Conservation (phyloP, 2,797 vertebrate genomes). For the Cuculus canorus region DNA sequence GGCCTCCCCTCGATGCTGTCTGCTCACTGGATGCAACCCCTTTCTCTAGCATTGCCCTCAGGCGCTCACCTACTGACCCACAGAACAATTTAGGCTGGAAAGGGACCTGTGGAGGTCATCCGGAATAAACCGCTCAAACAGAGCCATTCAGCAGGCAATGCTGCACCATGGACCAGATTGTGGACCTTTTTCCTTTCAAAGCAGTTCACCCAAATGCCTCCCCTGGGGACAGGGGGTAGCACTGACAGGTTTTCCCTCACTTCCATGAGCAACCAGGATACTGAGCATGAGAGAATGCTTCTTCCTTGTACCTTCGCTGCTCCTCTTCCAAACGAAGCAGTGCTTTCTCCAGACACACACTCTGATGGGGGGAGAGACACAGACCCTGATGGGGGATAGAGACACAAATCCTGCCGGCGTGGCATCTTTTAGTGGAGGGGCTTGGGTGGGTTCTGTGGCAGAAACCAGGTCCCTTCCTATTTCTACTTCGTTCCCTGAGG, state of each 20-base stretch:
- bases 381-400: no score
- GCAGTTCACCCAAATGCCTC: background rate
- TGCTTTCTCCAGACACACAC: conserved; percentile 85
- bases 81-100: background rate
- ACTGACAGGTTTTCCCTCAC: background rate
- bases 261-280: background rate
- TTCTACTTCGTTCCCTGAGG: no score
- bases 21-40: background rate
- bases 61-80: background rate
- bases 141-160: background rate
- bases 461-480: no score
- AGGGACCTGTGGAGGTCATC: background rate
- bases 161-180: background rate
- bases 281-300: background rate
- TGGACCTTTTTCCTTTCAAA: background rate
- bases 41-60: background rate
- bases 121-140: background rate
- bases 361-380: no score
- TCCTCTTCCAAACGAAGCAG: conserved; percentile 89
- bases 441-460: no score
- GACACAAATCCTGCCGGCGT: no score
- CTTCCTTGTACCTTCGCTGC: conserved; percentile 84
- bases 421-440: no score
- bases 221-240: background rate
- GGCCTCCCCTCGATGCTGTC: background rate